phyloP scores from a whole-genome alignment of 2,888 invertebrate species.

The Portevinia maculata region DNA sequence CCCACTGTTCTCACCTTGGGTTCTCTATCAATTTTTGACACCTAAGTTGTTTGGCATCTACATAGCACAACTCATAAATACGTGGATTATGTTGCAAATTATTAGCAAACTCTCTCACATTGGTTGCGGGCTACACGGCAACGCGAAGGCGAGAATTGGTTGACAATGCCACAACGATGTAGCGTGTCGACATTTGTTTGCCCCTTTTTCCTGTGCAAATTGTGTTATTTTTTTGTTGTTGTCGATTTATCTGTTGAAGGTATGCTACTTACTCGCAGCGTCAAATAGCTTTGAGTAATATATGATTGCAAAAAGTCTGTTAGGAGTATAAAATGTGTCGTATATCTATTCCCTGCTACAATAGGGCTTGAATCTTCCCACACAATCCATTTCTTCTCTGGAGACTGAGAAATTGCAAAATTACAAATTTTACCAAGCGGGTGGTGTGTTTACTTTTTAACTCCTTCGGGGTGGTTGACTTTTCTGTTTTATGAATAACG shows the following conservation, averaged over 20 bases:
- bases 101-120: slow-evolving; percentile 27
- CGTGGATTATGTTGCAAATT: slow-evolving; percentile 58
- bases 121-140: neutral
- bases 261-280: slow-evolving; percentile 1
- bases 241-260: too few relatives aligned
- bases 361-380: slow-evolving; percentile 44
- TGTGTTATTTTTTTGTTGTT: slow-evolving; percentile 41
- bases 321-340: slow-evolving; percentile 21
- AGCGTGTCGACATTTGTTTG: neutral
- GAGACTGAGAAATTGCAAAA: slow-evolving; percentile 34
- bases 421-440: slow-evolving; percentile 1
- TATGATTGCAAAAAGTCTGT: slow-evolving; percentile 42
- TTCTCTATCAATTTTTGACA: too few relatives aligned
- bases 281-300: slow-evolving; percentile 39
- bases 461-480: slow-evolving; percentile 17
- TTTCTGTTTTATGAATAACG: neutral
- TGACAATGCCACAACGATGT: slow-evolving; percentile 42
- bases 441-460: neutral
- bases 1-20: too few relatives aligned
- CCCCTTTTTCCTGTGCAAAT: slow-evolving; percentile 5
- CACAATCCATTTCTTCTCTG: slow-evolving; percentile 24
- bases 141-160: slow-evolving; percentile 18
- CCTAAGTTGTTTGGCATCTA: too few relatives aligned
- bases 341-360: slow-evolving; percentile 1
- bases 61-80: slow-evolving; percentile 29